Base-by-base conservation (phyloP, 1,140 invertebrate genomes). In the Mycetomoellerius zeteki region DNA sequence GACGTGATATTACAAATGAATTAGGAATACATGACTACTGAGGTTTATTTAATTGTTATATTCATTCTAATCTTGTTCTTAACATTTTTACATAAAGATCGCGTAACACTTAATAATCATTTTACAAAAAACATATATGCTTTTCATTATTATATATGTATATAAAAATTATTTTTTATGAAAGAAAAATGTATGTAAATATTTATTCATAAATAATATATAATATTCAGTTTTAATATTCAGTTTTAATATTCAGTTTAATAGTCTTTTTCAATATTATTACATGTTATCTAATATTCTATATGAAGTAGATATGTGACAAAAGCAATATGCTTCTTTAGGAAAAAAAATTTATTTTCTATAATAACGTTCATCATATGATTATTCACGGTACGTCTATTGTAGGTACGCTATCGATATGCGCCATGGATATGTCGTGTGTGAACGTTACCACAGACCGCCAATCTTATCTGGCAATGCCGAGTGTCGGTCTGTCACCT, bases 401-500 rank as follows among this genome's bases (percentile, higher is more conserved):
- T n/a, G 3, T 27, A n/a, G n/a, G n/a, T n/a, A 33, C 14, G 19
- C 27, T 73, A n/a, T 73, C 69, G 58, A 81, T 71, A 69, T 37
- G 21, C 19, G 16, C 54, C 7, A 14, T 30, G 30, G 19, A 50
- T 60, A 84, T 24, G 37, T 71, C 50, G 24, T 24, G 37, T 52
- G 37, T 73, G 60, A 84, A 37, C 54, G 69, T 54, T 73, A 71
- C n/a, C 54, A 10, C 27, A 37, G 64, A 21, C 10, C 69, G 80
- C 54, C 52, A 60, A 62, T 47, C 80, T 84, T 84, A 84, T 75
- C 58, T 72, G 65, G 7, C 54, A 54, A 73, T 43, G 54, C 24
- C 24, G 54, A 47, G 69, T 75, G 37, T 84, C 69, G 69, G 67
- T 47, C 54, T 84, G 69, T 73, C 54, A 60, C 54, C 69, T 84